Evolutionary conservation across 92 coral and sea anemone genomes (phyloP), one percentile per base, ranked within the genome.

Genomic region (Epizoanthus illoricatus): DNA sequence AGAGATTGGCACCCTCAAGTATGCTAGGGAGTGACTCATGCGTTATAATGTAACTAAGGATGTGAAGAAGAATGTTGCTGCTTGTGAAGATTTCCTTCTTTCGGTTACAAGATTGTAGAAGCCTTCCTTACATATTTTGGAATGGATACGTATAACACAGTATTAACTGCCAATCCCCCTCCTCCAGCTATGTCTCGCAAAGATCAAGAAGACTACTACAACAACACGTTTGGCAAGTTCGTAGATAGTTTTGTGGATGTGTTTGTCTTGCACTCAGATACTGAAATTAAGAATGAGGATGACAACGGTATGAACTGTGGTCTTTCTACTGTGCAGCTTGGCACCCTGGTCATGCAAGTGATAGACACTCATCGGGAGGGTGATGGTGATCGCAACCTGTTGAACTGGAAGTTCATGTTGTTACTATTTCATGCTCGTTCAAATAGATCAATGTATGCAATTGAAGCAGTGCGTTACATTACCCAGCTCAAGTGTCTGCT

Each of bases 301-400:
- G 85, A 70, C 70, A 69, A 81, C 56, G 85, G 70, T 5, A 55
- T 57, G 85, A 81, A 81, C 33, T 70, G 69, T 81, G 78, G 68
- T 28, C 85, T 70, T 0, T 58, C 49, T 67, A 43, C n/a, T 17
- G 64, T 74, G 4, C 80, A 86, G 33, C 83, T 86, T 11, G 86
- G 86, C 8, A 45, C 81, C 3, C 75, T 86, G 17, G 58, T 80
- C 1, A 86, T 81, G 90, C 90, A 86, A 19, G 49, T 86, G 2
- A 75, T 62, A 24, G 89, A 80, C 76, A 86, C 89, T 5, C 85
- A 73, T 59, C 24, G 78, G 43, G 90, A 86, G 79, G 90, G 86
- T 69, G 85, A 81, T 69, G 85, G 76, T 33, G 43, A 81, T 17
- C 41, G 84, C 40, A 67, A 21, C 45, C 33, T 86, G 70, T 24